Conservation (phyloP, 1,140 invertebrate genomes). For the Ladona fulva region DNA sequence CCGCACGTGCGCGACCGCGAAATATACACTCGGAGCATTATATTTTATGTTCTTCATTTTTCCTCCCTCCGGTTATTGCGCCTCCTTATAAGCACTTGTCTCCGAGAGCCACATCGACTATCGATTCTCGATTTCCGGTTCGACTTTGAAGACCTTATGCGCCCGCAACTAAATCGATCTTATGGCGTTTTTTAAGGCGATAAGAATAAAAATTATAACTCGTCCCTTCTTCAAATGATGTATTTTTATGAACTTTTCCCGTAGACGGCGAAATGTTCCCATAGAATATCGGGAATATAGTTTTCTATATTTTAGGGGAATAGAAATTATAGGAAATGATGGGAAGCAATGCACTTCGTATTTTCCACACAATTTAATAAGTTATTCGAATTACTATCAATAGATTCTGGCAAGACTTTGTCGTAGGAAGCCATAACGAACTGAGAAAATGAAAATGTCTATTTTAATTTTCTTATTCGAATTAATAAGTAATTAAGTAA, state of each 20-base stretch:
- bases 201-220: background rate
- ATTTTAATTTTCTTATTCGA: too few species aligned
- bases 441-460: too few species aligned
- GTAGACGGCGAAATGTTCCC: background rate
- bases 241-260: background rate
- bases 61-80: background rate
- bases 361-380: too few species aligned
- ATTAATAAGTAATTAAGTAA: too few species aligned
- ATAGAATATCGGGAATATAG: background rate
- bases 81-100: conserved; percentile 1
- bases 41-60: background rate
- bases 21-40: conserved; percentile 6
- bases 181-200: background rate
- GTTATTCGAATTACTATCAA: too few species aligned
- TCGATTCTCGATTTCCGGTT: background rate
- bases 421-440: too few species aligned
- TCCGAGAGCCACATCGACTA: background rate
- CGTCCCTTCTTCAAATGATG: background rate
- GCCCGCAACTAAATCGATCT: background rate
- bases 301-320: background rate
- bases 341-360: too few species aligned
- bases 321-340: too few species aligned
- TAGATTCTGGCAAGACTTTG: too few species aligned
- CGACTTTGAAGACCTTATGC: background rate
- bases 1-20: background rate